These are phyloP conservation scores for Umimayanthus chanpuru DNA, from an alignment of 92 coral and sea anemone species.

Conservation along the genomic window DNA sequence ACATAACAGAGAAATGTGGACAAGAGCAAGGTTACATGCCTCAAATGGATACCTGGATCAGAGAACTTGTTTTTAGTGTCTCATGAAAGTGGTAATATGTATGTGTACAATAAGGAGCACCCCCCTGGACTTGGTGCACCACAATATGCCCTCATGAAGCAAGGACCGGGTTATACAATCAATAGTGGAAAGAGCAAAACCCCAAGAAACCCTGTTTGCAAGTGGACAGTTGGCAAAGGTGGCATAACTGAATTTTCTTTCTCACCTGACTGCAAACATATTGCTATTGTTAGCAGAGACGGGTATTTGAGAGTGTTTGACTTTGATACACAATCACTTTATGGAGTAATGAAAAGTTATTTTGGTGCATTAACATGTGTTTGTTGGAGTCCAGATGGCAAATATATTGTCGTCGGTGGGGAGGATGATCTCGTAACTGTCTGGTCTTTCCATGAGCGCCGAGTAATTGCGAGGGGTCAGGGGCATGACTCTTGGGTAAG, in stretches of 20 bases:
- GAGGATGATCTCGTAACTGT: constrained; percentile 97
- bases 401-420: constrained; percentile 94
- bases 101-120: constrained; percentile 96
- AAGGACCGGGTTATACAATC: constrained; percentile 93
- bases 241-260: constrained; percentile 93
- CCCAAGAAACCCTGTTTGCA: constrained; percentile 92
- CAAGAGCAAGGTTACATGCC: constrained; percentile 89
- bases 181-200: constrained; percentile 90
- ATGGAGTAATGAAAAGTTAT: constrained; percentile 96
- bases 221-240: constrained; percentile 93
- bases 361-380: constrained; percentile 97
- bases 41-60: constrained; percentile 99
- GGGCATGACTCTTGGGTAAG: constrained; percentile 98
- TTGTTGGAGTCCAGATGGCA: constrained; percentile 99
- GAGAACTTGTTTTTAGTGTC: constrained; percentile 94
- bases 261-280: constrained; percentile 99
- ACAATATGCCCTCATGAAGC: constrained; percentile 89
- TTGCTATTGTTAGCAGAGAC: constrained; percentile 94
- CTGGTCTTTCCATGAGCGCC: constrained; percentile 89
- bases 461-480: constrained; percentile 91
- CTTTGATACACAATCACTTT: constrained; percentile 90
- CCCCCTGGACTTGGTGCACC: constrained; percentile 85
- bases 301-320: constrained; percentile 97
- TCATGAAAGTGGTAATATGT: constrained; percentile 96
- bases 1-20: constrained; percentile 89